These are phyloP conservation scores for Tubiluchus corallicola DNA, from an alignment of 2,888 invertebrate genomes.

Conservation along the genomic window DNA sequence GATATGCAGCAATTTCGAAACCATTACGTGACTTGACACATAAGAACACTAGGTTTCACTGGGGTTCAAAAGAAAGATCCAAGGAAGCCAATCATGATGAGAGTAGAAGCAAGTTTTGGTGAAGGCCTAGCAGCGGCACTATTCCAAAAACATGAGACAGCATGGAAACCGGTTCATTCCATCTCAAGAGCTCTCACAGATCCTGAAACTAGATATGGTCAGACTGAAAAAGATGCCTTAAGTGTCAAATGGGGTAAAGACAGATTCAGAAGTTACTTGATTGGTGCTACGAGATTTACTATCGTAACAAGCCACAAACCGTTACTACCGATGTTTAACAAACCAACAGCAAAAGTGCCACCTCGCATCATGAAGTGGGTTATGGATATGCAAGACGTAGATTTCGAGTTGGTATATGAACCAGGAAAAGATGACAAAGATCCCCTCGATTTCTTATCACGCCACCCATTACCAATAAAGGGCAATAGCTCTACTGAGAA, in stretches of 20 bases:
- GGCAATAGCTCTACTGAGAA: no score
- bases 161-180: no score
- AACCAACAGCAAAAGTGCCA: conserved; percentile 15
- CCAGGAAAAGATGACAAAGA: conserved; percentile 16
- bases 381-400: conserved; percentile 13
- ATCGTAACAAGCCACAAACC: conserved; percentile 19
- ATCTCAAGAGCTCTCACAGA: conserved; percentile 10
- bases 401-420: conserved; percentile 12
- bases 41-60: conserved; percentile 9
- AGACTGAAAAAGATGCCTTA: conserved; percentile 14
- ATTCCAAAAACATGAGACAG: no score
- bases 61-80: no score
- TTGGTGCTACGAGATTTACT: conserved; percentile 16
- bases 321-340: conserved; percentile 16
- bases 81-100: no score
- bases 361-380: conserved; percentile 17
- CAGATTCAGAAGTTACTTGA: conserved; percentile 18
- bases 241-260: conserved; percentile 19
- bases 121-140: no score
- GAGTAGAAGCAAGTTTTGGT: no score
- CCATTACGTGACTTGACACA: conserved; percentile 15
- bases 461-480: conserved; percentile 12
- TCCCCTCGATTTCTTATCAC: conserved; percentile 17
- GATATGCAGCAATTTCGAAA: conserved; percentile 14
- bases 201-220: conserved; percentile 14